Evolutionary conservation across 2,888 invertebrate genomes (phyloP).

Genomic region (Onthophagus sagittarius): DNA sequence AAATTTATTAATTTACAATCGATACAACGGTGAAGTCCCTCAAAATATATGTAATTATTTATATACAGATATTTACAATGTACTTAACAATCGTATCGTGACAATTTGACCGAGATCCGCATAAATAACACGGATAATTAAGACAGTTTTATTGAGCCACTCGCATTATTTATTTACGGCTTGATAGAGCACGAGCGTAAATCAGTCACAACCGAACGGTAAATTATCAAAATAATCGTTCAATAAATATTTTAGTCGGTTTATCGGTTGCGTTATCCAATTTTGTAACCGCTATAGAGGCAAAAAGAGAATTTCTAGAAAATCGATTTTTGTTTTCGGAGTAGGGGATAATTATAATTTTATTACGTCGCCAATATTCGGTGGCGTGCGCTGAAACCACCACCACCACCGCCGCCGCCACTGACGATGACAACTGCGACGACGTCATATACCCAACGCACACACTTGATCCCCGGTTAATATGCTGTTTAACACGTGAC

Average conservation of each 20-base stretch:
- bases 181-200: background rate
- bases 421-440: too few species aligned
- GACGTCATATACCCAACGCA: background rate
- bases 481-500: constrained; percentile 26
- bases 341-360: background rate
- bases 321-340: too few species aligned
- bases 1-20: background rate
- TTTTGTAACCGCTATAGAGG: background rate
- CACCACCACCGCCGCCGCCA: too few species aligned
- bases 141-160: background rate
- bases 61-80: background rate
- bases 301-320: background rate
- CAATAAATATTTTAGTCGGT: background rate
- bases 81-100: background rate
- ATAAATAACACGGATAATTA: background rate
- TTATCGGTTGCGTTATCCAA: background rate
- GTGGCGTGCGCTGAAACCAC: background rate
- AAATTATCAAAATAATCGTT: background rate
- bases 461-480: constrained; percentile 20
- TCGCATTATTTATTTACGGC: background rate
- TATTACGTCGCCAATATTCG: background rate
- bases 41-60: background rate
- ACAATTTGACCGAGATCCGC: background rate
- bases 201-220: background rate
- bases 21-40: background rate